These are phyloP conservation scores for Patagioenas fasciata DNA, from an alignment of 2,113 vertebrate species.

Conservation along the genomic window DNA sequence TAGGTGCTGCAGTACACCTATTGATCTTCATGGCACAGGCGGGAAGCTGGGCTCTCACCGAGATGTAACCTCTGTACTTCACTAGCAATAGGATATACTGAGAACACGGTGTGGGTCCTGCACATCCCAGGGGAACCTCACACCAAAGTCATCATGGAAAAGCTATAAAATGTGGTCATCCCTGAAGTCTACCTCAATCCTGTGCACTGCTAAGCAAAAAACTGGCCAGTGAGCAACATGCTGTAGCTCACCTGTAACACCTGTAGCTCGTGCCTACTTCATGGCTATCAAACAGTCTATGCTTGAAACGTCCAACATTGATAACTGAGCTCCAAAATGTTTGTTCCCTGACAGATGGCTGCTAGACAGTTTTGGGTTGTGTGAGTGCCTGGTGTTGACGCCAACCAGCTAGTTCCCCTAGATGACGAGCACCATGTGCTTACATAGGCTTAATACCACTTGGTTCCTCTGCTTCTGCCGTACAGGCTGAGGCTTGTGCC, in stretches of 20 bases:
- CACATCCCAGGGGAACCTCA: neutral
- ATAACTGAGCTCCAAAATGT: neutral
- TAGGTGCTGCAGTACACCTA: neutral
- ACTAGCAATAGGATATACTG: neutral
- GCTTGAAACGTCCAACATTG: neutral
- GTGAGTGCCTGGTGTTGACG: neutral
- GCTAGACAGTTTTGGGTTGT: neutral
- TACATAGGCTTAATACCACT: neutral
- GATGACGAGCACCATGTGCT: fast-evolving
- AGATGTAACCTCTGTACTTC: too few relatives aligned
- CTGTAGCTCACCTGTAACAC: neutral
- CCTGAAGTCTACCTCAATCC: neutral
- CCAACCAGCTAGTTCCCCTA: neutral
- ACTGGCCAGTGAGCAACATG: neutral
- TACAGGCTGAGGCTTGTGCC: fast-evolving
- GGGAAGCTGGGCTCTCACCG: neutral
- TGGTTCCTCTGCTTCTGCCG: neutral
- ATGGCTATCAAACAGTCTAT: neutral
- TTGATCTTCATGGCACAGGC: neutral
- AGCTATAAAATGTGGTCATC: neutral
- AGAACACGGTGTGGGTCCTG: neutral
- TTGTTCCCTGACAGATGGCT: neutral
- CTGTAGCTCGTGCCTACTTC: neutral
- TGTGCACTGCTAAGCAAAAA: neutral
- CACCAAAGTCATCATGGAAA: neutral